These are phyloP conservation scores for Scaptodrosophila lebanonensis DNA, from an alignment of 1,140 invertebrate genomes.

Conservation along the genomic window DNA sequence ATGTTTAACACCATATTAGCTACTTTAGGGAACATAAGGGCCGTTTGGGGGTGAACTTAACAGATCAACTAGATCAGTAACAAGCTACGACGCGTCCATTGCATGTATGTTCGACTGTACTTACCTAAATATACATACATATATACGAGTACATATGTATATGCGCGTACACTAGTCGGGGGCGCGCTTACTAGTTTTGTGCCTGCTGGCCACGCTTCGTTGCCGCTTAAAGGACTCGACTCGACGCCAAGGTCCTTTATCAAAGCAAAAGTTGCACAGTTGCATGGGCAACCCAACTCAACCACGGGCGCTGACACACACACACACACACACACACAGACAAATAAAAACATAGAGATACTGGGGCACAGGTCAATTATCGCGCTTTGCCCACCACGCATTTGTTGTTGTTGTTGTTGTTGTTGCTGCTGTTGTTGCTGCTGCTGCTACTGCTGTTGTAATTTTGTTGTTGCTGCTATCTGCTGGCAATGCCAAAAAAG, in stretches of 20 bases:
- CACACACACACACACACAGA: not conserved
- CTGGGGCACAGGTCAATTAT: constrained; percentile 66
- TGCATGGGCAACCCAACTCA: constrained; percentile 44
- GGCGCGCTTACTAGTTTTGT: constrained; percentile 15
- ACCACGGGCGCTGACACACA: not conserved
- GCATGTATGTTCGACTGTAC: no score
- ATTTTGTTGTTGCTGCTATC: constrained; percentile 10
- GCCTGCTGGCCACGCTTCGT: constrained; percentile 41
- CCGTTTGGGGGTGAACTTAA: no score
- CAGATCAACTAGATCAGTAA: no score
- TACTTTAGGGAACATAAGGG: no score
- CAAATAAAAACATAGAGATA: not conserved
- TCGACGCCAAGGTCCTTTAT: constrained; percentile 68
- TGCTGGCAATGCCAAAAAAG: constrained; percentile 36
- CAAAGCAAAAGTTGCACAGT: constrained; percentile 70
- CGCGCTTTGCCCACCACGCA: constrained; percentile 60
- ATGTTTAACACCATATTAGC: no score
- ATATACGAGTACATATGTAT: no score
- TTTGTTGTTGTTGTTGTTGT: constrained; percentile 28
- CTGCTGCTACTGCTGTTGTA: no score
- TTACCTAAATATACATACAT: no score
- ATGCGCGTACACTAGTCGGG: no score
- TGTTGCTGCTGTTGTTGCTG: constrained; percentile 28
- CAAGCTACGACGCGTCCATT: no score
- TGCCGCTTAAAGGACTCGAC: constrained; percentile 62